Evolutionary conservation across 1,140 invertebrate genomes (phyloP), one percentile per base, ranked within the genome.

Genomic region (Acromyrmex echinatior): DNA sequence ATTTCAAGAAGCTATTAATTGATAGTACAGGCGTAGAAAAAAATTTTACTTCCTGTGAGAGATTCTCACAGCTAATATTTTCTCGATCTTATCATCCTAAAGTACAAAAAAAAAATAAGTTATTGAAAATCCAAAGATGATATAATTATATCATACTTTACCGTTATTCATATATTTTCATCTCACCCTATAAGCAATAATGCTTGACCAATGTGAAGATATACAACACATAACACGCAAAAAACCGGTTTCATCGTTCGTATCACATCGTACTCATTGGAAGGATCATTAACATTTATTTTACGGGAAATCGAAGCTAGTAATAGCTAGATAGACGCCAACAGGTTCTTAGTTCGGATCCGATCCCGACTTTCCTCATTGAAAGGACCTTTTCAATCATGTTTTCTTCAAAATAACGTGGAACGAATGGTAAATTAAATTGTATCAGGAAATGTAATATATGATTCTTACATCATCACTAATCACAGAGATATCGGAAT

Each of bases 231-330:
- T 12, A 53, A 16, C 62, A 62, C 14, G 31, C 1, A 10, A n/a
- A 39, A 31, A 84, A 84, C 70, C 80, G 80, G 80, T 84, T 73
- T 71, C 49, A 14, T 35, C 56, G n/a, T 7, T 1, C 16, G 14
- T 73, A 82, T 31, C 28, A 1, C 25, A 51, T 60, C 45, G 4
- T 21, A 35, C 3, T 14, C 53, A 62, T 35, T 35, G 31, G 18
- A 9, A 21, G n/a, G 16, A 62, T 74, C 56, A 51, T 84, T 74
- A 63, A 62, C 56, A 84, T 84, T 84, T 63, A 25, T 74, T 74
- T 84, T 84, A 63, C 7, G 25, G 56, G 18, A 62, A 84, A 74
- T 82, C 39, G 68, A 74, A 62, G 21, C n/a, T 60, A 21, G 16
- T 5, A 25, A 62, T 82, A 3, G 31, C 35, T 81, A 51, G 16